These are phyloP conservation scores for Trachurus trachurus DNA, from an alignment of 2,797 vertebrate species.

Conservation along the genomic window DNA sequence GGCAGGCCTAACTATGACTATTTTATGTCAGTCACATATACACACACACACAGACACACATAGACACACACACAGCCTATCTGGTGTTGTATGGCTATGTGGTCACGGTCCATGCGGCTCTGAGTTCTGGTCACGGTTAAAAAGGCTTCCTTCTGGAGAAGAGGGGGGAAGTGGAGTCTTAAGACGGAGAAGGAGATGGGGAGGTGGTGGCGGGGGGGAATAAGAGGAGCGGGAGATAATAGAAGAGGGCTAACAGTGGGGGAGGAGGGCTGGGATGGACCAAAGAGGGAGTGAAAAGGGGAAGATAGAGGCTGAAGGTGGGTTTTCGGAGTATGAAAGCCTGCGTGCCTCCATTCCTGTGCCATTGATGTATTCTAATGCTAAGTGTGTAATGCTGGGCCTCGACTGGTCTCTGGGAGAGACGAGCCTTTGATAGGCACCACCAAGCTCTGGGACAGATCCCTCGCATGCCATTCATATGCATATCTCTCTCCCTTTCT, in stretches of 20 bases:
- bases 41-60: slow-evolving; percentile 49
- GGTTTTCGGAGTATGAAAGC: slow-evolving; percentile 77
- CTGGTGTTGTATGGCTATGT: slow-evolving; percentile 69
- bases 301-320: slow-evolving; percentile 78
- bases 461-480: slow-evolving; percentile 79
- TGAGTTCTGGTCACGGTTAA: slow-evolving; percentile 80
- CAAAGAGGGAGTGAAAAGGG: slow-evolving; percentile 74
- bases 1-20: slow-evolving; percentile 68
- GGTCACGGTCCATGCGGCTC: slow-evolving; percentile 76
- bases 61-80: slow-evolving; percentile 50
- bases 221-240: slow-evolving; percentile 75
- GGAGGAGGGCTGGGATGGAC: slow-evolving; percentile 62
- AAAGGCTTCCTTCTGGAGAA: slow-evolving; percentile 75
- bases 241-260: slow-evolving; percentile 67
- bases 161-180: slow-evolving; percentile 53
- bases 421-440: slow-evolving; percentile 76
- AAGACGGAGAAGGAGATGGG: slow-evolving; percentile 60
- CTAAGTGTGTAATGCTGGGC: slow-evolving; percentile 80
- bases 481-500: slow-evolving; percentile 63
- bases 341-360: slow-evolving; percentile 71
- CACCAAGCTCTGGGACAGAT: slow-evolving; percentile 69
- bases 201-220: slow-evolving; percentile 9
- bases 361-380: slow-evolving; percentile 85
- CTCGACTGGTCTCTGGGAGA: slow-evolving; percentile 74
- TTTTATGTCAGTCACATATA: slow-evolving; percentile 66